Conservation (phyloP, 1,140 invertebrate genomes). For the Cydia splendana region DNA sequence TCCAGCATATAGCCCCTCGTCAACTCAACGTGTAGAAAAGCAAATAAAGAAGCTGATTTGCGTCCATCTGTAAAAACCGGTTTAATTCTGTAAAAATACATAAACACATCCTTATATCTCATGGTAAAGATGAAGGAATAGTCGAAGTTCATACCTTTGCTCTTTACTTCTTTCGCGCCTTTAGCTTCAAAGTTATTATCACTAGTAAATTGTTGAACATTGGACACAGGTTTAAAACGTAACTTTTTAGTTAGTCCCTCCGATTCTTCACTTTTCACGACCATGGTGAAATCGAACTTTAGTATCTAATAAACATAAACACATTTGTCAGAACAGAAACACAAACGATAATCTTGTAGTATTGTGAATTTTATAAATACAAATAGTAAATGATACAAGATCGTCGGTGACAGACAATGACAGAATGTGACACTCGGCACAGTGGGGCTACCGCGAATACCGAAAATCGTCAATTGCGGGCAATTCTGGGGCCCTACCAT, state of each 20-base stretch:
- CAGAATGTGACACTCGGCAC: not conserved
- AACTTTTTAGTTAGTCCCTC: slow-evolving; percentile 70
- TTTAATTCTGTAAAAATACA: slow-evolving; percentile 26
- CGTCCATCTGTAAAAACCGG: slow-evolving; percentile 61
- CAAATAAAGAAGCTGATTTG: slow-evolving; percentile 81
- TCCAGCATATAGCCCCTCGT: slow-evolving; percentile 95
- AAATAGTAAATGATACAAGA: not conserved
- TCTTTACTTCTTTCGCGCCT: slow-evolving; percentile 61
- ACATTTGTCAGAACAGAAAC: slow-evolving; percentile 8
- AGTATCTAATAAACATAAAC: not conserved
- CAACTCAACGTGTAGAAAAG: slow-evolving; percentile 93
- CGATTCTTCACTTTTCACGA: slow-evolving; percentile 64
- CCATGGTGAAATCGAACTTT: slow-evolving; percentile 44
- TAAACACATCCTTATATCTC: slow-evolving; percentile 15
- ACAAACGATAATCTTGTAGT: not conserved
- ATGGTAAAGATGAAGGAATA: not conserved
- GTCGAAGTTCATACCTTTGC: slow-evolving; percentile 54
- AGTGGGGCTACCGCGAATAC: too few species aligned
- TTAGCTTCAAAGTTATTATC: slow-evolving; percentile 57
- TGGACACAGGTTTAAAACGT: slow-evolving; percentile 67
- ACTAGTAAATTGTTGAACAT: slow-evolving; percentile 55
- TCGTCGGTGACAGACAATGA: not conserved
- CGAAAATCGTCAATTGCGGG: too few species aligned
- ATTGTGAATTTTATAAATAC: slow-evolving; percentile 4
- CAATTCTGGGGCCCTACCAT: too few species aligned